Base-by-base conservation (phyloP, 2,888 invertebrate species). In the Barypeithes pellucidus region DNA sequence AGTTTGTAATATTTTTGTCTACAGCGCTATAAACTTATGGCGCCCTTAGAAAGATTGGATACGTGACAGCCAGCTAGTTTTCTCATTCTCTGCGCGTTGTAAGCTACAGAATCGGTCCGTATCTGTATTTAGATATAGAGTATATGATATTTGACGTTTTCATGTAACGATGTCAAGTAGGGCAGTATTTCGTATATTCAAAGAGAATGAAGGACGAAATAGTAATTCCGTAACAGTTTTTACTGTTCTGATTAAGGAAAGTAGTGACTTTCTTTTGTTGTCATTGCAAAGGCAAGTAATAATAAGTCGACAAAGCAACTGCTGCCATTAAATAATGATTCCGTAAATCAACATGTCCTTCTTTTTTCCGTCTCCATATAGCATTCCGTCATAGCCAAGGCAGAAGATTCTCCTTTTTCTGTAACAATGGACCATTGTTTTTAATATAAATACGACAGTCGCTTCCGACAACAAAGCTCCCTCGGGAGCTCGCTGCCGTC, bases 401-500 rank as follows among this genome's bases (percentile, higher is more conserved):
- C 60, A 43, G 43, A 62, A 62, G 43, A 62, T 62, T 62, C 45
- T 62, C 29, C 47, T 62, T 62, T 62, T 45, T 45, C 24, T 29
- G 24, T 20, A 62, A 45, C 62, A 62, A 62, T 45, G 18, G 62
- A 45, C 62, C 45, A 62, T 62, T 62, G 62, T 62, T 62, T 62
- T 62, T 62, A 62, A 62, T 62, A 62, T 62, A 62, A 62, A 62
- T 62, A 62, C 43, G 43, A 45, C 62, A 33, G 45, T 29, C 24
- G 45, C 29, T 62, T 22, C 43, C 41, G 62, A 62, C 62, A 62
- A 62, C 62, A 62, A 62, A 62, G 62, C 62, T 62, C 62, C 45
- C 62, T 45, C 16, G 62, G 54, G 62, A 29, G 45, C 43, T 29
- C 24, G 62, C 29, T 45, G 43, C 45, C 62, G 62, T 29, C 45